Evolutionary conservation across 2,113 vertebrate genomes (phyloP), one percentile per base, ranked within the genome.

Genomic region (Python bivittatus): DNA sequence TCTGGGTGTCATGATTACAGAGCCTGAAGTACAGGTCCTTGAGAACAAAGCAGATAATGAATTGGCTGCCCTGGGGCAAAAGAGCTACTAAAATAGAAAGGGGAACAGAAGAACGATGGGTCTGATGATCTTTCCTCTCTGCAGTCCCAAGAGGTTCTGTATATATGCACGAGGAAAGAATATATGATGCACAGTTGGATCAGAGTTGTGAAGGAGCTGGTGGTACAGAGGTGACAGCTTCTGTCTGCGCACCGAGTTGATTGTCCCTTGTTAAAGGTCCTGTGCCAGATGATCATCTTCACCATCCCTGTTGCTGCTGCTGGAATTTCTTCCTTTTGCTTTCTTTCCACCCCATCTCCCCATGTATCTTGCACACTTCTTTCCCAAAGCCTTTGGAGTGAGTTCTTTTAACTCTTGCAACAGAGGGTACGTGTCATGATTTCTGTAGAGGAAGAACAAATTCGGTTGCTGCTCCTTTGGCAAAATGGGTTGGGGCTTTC

Each of bases 231-330:
- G 5, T 1, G 52, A 10, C 56, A 0, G 52, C 58, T 52, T 48
- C 44, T 25, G 84, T 29, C 86, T 44, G 33, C 33, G 56, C 44
- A 0, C 0, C 29, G 83, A 42, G 20, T 25, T 10, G 88, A 29
- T 42, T n/a, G 52, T 33, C 48, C 29, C 22, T 58, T 48, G 27
- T 0, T 0, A 56, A 52, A 53, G 2, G 54, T 11, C 38, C 0
- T 2, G 4, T 5, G 85, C 27, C 42, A 33, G 61, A 3, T 0
- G 58, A 1, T 42, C 0, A 10, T 83, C 0, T 57, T 0, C 1
- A 0, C 1, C 42, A 44, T 23, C 44, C 20, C 57, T 68, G 48
- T 27, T 2, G 0, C 0, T 91, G 27, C 15, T 3, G 0, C 0
- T 6, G 0, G 27, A 48, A 44, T 13, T 86, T 20, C 61, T 5